Evolutionary conservation across 2,797 vertebrate genomes (phyloP).

Genomic region (Gastrophryne carolinensis): DNA sequence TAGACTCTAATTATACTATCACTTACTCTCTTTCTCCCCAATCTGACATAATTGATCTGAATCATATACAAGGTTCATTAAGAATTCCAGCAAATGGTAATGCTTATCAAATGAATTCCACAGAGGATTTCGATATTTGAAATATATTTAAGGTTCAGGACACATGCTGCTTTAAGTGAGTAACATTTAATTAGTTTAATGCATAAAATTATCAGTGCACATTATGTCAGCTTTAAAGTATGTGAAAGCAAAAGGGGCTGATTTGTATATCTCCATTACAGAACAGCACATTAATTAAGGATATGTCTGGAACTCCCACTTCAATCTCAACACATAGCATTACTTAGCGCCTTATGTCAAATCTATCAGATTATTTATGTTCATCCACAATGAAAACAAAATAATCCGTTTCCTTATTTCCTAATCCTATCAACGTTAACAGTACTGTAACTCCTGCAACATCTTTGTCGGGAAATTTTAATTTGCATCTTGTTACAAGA

Average conservation of each 20-base stretch:
- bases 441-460: slow-evolving; percentile 68
- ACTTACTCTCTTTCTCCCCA: too few species aligned
- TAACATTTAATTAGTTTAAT: slow-evolving; percentile 29
- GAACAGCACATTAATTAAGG: slow-evolving; percentile 23
- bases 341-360: slow-evolving; percentile 30
- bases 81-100: not conserved
- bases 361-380: slow-evolving; percentile 39
- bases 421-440: slow-evolving; percentile 63
- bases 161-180: slow-evolving; percentile 19
- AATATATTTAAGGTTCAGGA: slow-evolving; percentile 15
- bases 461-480: slow-evolving; percentile 77
- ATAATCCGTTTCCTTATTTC: slow-evolving; percentile 45
- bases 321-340: slow-evolving; percentile 13
- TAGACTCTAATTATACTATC: too few species aligned
- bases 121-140: slow-evolving; percentile 17
- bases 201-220: slow-evolving; percentile 28
- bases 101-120: not conserved
- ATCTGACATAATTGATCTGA: too few species aligned
- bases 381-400: slow-evolving; percentile 48
- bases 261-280: slow-evolving; percentile 44
- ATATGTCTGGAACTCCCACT: slow-evolving; percentile 25
- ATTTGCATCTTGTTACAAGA: slow-evolving; percentile 79
- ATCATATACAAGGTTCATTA: not conserved
- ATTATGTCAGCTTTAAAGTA: slow-evolving; percentile 34
- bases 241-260: slow-evolving; percentile 29